A percentile compares a stretch with the other conserved stretches of the same genome.
phyloP scores from a whole-genome alignment of 2,888 invertebrate genomes.

The Xestobium rufovillosum region DNA sequence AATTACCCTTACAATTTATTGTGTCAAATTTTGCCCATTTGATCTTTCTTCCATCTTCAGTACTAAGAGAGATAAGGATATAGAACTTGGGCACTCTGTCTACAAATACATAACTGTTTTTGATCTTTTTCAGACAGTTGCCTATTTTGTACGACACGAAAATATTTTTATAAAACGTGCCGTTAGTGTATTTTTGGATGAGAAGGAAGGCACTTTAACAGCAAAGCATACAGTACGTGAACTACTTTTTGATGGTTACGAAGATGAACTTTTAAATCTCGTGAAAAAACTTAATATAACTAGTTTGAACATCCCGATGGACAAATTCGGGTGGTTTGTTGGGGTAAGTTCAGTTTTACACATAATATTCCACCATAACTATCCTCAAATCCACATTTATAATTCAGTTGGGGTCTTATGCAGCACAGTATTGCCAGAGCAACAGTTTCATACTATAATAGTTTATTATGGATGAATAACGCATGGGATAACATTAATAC shows the following conservation, averaged over 20 bases:
- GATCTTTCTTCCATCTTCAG: too few species aligned
- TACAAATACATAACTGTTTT: background rate
- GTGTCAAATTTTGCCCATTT: conserved; percentile 4
- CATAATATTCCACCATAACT: too few species aligned
- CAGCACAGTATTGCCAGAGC: too few species aligned
- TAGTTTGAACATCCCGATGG: conserved; percentile 54
- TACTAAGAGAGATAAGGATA: too few species aligned
- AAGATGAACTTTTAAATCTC: conserved; percentile 60
- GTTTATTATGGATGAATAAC: too few species aligned
- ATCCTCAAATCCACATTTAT: too few species aligned
- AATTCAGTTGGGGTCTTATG: too few species aligned
- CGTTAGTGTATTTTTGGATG: conserved; percentile 50
- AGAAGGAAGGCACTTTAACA: conserved; percentile 48
- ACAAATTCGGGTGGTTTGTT: conserved; percentile 81
- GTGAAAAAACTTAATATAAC: conserved; percentile 48
- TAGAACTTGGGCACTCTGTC: too few species aligned
- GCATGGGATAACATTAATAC: too few species aligned
- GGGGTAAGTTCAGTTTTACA: conserved; percentile 60
- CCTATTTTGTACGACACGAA: conserved; percentile 50
- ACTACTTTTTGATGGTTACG: conserved; percentile 75
- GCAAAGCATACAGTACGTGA: conserved; percentile 57
- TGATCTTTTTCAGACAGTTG: conserved; percentile 52
- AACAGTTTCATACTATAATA: too few species aligned
- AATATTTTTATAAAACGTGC: conserved; percentile 40
- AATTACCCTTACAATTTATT: conserved; percentile 1